Percentiles rank a stretch among this genome's conserved stretches.
Evolutionary conservation across 2,113 vertebrate genomes (phyloP).

Genomic region (Solea solea): DNA sequence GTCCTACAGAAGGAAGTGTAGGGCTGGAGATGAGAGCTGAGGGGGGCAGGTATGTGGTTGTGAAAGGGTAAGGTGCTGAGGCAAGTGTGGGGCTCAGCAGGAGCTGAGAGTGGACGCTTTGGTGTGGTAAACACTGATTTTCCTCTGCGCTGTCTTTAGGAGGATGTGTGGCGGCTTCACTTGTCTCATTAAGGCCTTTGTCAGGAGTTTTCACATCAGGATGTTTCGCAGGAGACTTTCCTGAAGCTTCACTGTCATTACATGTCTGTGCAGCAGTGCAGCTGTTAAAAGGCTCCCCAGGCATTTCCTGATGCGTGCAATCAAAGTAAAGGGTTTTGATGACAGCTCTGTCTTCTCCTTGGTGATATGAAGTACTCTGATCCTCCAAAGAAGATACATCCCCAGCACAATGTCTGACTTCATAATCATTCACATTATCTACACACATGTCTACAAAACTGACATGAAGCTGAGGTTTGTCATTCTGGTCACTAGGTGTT

Average conservation of each 20-base stretch:
- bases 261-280: not conserved
- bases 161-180: not conserved
- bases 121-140: not conserved
- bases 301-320: not conserved
- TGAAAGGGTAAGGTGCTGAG: slow-evolving; percentile 5
- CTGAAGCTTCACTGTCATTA: not conserved
- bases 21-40: slow-evolving; percentile 32
- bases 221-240: not conserved
- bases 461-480: not conserved
- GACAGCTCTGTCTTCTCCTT: not conserved
- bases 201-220: not conserved
- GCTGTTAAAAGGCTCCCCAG: not conserved
- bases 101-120: slow-evolving; percentile 24
- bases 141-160: not conserved
- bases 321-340: slow-evolving; percentile 4
- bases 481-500: not conserved
- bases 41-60: slow-evolving; percentile 7
- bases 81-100: slow-evolving; percentile 49
- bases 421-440: not conserved
- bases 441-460: not conserved
- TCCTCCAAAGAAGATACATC: not conserved
- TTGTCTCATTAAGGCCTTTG: not conserved
- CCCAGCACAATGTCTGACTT: not conserved
- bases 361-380: not conserved
- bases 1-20: slow-evolving; percentile 45